Base-by-base conservation (phyloP, 2,888 invertebrate species). In the Nematopogon swammerdamellus region DNA sequence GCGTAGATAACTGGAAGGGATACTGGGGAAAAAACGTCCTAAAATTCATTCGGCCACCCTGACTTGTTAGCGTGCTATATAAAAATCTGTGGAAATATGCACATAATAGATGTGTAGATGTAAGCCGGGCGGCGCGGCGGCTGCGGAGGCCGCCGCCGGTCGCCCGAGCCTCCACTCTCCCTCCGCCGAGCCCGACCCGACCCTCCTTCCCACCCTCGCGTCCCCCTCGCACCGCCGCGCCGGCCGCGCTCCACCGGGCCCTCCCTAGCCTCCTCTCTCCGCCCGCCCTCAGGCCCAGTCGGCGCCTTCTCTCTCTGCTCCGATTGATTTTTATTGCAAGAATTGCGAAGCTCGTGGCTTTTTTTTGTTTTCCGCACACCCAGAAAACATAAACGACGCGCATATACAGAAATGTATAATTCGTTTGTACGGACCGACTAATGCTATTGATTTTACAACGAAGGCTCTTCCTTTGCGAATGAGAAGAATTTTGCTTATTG, bases 271-370 rank as follows among this genome's bases (percentile, higher is more conserved):
- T 14, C 14, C 36, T 36, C 14, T 18, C 5, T 3, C 43, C 20
- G 44, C 51, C 47, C 46, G 53, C 51, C 55, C 44, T 16, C 44
- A 2, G 5, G 16, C 63, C 72, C 70, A 64, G 72, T 65, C 72
- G 72, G 72, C 72, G 74, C 74, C 73, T 72, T 71, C 73, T 72
- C 71, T 70, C 76, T 74, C 71, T 71, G 72, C 77, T 74, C 72
- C 82, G 79, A 80, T 80, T 80, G 79, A 80, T 79, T 80, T 80
- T 80, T 79, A 80, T 80, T 80, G 79, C 77, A 77, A 77, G 79
- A 76, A 79, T 77, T 76, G 75, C 67, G 44, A 44, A 19, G 70
- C 70, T 74, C 68, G 70, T 67, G 72, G 70, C 18, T 48, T 68
- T 73, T 75, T 70, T 77, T 73, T 72, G 70, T 72, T 75, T 70